These are phyloP conservation scores for Charaxes varanes DNA, from an alignment of 1,140 invertebrate species.

Conservation along the genomic window DNA sequence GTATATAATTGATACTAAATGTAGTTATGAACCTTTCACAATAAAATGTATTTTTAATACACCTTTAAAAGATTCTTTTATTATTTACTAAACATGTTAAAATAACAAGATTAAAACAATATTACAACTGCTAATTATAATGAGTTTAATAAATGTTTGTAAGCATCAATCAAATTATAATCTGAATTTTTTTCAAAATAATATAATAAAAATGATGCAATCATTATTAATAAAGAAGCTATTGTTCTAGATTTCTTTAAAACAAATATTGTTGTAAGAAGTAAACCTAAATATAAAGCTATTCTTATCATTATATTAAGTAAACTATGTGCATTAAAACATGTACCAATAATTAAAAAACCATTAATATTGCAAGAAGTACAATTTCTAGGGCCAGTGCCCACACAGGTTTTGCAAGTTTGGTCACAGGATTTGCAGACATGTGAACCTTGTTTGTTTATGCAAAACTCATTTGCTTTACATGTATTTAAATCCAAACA, in stretches of 20 bases:
- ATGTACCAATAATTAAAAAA: slow-evolving; percentile 40
- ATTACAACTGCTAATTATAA: too few relatives aligned
- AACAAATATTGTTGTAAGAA: slow-evolving; percentile 35
- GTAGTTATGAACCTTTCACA: slow-evolving; percentile 67
- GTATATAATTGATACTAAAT: slow-evolving; percentile 68
- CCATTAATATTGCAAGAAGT: slow-evolving; percentile 37
- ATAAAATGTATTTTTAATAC: slow-evolving; percentile 73
- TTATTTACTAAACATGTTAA: slow-evolving; percentile 9
- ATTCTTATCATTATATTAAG: slow-evolving; percentile 17
- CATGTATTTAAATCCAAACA: slow-evolving; percentile 82
- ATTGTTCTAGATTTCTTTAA: slow-evolving; percentile 35
- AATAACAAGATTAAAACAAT: slow-evolving; percentile 10
- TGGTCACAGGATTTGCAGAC: slow-evolving; percentile 86
- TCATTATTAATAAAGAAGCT: slow-evolving; percentile 31
- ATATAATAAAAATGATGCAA: slow-evolving; percentile 39
- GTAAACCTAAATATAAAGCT: slow-evolving; percentile 34
- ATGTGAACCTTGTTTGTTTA: slow-evolving; percentile 93
- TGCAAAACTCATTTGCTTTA: slow-evolving; percentile 88
- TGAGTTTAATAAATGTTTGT: too few relatives aligned
- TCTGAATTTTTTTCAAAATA: slow-evolving; percentile 34
- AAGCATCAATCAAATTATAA: slow-evolving; percentile 29
- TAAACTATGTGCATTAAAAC: slow-evolving; percentile 31
- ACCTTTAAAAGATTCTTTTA: slow-evolving; percentile 42
- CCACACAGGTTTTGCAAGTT: slow-evolving; percentile 88
- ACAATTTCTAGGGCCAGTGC: slow-evolving; percentile 82